Percentiles rank a stretch among this genome's conserved stretches.
Evolutionary conservation across 1,140 invertebrate genomes (phyloP).

Genomic region (Euschistus heros): DNA sequence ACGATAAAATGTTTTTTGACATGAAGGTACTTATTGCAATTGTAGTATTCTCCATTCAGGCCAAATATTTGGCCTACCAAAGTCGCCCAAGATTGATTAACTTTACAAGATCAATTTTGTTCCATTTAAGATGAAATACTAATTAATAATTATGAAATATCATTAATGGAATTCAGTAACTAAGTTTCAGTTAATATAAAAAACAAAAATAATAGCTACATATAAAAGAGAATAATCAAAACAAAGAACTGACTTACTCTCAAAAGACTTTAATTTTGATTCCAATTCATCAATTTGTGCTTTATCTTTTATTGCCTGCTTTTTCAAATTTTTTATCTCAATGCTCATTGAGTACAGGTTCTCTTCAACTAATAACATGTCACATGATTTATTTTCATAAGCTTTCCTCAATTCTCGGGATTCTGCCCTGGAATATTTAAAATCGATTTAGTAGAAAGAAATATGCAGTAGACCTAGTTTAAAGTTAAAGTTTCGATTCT

Average conservation of each 20-base stretch:
- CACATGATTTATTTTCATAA: background rate
- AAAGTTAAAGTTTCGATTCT: background rate
- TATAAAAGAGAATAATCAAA: too few relatives aligned
- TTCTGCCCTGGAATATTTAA: constrained; percentile 7
- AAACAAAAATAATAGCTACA: too few relatives aligned
- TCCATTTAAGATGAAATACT: too few relatives aligned
- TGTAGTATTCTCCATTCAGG: too few relatives aligned
- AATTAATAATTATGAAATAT: too few relatives aligned
- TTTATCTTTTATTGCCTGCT: constrained; percentile 3
- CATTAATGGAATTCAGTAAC: too few relatives aligned
- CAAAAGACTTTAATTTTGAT: background rate
- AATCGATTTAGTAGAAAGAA: background rate
- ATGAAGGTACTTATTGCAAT: too few relatives aligned
- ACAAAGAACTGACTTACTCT: background rate
- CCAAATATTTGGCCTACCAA: too few relatives aligned
- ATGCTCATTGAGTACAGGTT: background rate
- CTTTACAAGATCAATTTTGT: too few relatives aligned
- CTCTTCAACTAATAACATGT: constrained; percentile 7
- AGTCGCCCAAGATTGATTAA: too few relatives aligned
- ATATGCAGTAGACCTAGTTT: background rate
- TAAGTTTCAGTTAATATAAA: too few relatives aligned
- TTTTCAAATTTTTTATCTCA: constrained; percentile 3
- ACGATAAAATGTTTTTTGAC: too few relatives aligned
- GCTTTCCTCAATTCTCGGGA: background rate
- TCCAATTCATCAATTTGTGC: constrained; percentile 3